These are phyloP conservation scores for Mythimna albipuncta DNA, from an alignment of 2,888 invertebrate species.

Conservation along the genomic window DNA sequence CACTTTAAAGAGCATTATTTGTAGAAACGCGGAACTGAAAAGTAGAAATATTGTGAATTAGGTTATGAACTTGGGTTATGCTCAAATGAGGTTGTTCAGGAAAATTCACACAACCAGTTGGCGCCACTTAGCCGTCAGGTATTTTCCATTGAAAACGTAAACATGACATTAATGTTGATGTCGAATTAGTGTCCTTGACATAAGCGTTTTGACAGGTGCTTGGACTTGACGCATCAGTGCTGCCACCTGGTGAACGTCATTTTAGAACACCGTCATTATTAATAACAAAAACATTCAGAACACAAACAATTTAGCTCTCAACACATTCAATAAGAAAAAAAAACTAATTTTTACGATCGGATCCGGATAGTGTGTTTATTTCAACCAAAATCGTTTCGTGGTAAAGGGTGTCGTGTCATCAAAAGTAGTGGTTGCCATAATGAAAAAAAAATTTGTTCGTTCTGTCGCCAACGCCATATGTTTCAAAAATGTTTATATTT, in stretches of 20 bases:
- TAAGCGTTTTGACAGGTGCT: too few species aligned
- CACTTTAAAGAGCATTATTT: slow-evolving; percentile 11
- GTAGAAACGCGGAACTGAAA: neutral
- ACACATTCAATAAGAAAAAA: neutral
- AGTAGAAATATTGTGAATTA: neutral
- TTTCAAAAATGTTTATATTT: slow-evolving; percentile 67
- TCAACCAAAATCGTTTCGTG: slow-evolving; percentile 59
- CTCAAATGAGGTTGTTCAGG: neutral
- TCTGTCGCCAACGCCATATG: slow-evolving; percentile 62
- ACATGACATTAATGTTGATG: too few species aligned
- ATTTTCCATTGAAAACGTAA: too few species aligned
- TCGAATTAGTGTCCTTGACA: too few species aligned
- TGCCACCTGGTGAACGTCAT: too few species aligned
- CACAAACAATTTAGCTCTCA: neutral
- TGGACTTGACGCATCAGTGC: too few species aligned
- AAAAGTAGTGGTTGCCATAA: slow-evolving; percentile 56
- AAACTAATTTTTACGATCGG: slow-evolving; percentile 22
- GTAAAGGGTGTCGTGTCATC: slow-evolving; percentile 59
- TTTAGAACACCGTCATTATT: neutral
- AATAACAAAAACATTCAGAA: neutral
- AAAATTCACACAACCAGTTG: too few species aligned
- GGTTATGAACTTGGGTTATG: neutral
- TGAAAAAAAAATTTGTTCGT: slow-evolving; percentile 57
- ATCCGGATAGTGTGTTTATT: slow-evolving; percentile 43
- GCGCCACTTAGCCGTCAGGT: too few species aligned